Evolutionary conservation across 2,888 invertebrate species (phyloP).

Genomic region (Zaprionus bogoriensis): DNA sequence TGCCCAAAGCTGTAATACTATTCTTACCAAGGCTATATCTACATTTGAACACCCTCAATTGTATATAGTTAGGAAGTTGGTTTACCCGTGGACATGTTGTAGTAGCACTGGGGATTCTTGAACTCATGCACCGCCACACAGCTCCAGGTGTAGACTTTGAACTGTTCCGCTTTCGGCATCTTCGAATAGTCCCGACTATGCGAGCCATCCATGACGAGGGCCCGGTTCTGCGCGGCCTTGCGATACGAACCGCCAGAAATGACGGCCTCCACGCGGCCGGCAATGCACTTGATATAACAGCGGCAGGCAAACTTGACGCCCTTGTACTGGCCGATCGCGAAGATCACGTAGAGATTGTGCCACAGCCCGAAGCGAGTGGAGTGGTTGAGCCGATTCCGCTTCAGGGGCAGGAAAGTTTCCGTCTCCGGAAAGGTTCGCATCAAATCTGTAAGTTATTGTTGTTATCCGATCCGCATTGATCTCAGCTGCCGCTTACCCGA

Average conservation of each 20-base stretch:
- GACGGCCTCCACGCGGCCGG: constrained; percentile 31
- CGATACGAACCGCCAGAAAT: constrained; percentile 32
- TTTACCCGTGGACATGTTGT: constrained; percentile 23
- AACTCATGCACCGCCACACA: constrained; percentile 32
- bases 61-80: not conserved
- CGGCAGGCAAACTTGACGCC: constrained; percentile 15
- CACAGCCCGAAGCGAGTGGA: too few relatives aligned
- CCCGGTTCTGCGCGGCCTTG: not conserved
- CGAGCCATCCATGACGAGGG: constrained; percentile 35
- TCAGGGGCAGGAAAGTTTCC: too few relatives aligned
- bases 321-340: not conserved
- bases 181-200: constrained; percentile 51
- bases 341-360: constrained; percentile 31
- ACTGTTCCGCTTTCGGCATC: constrained; percentile 8
- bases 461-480: too few relatives aligned
- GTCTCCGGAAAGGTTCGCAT: too few relatives aligned
- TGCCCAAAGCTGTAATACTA: too few relatives aligned
- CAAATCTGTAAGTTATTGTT: too few relatives aligned
- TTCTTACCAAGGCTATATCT: too few relatives aligned
- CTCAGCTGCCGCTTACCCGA: too few relatives aligned
- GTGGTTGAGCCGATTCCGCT: too few relatives aligned
- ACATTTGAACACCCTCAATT: too few relatives aligned
- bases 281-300: constrained; percentile 36
- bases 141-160: constrained; percentile 33
- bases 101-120: constrained; percentile 14